Percentiles rank a stretch among this genome's conserved stretches.
These are phyloP conservation scores for Isoperla grammatica DNA, from an alignment of 2,888 invertebrate genomes.

Conservation along the genomic window DNA sequence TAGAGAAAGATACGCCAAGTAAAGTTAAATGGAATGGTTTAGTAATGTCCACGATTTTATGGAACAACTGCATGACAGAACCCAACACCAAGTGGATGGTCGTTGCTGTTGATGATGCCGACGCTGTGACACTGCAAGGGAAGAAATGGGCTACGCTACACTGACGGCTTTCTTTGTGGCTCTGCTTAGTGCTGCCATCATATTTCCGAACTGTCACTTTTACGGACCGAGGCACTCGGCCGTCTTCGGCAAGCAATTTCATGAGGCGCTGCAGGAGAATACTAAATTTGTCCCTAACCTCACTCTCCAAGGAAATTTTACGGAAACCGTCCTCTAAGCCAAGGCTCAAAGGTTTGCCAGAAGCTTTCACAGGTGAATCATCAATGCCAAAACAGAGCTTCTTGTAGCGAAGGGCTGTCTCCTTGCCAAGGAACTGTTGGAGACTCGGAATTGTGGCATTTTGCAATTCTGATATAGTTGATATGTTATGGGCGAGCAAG, in stretches of 20 bases:
- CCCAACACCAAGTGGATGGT: too few relatives aligned
- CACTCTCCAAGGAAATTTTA: constrained; percentile 63
- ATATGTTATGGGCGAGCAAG: constrained; percentile 59
- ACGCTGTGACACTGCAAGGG: constrained; percentile 40
- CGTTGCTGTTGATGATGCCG: constrained; percentile 41
- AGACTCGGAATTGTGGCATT: constrained; percentile 32
- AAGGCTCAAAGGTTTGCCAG: constrained; percentile 72
- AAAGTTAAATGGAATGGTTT: constrained; percentile 75
- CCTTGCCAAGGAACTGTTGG: constrained; percentile 48
- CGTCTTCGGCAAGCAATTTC: constrained; percentile 68
- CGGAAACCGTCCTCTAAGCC: constrained; percentile 75
- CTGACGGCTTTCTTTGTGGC: constrained; percentile 69
- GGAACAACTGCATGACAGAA: constrained; percentile 31
- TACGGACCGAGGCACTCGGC: constrained; percentile 68
- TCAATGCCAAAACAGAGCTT: constrained; percentile 64
- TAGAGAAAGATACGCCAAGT: constrained; percentile 74
- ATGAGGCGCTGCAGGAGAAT: constrained; percentile 63
- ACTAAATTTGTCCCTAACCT: constrained; percentile 66
- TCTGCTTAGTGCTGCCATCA: constrained; percentile 59
- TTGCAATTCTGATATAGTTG: constrained; percentile 58
- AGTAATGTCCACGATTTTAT: constrained; percentile 33
- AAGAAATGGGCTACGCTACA: constrained; percentile 67
- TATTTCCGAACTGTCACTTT: constrained; percentile 69
- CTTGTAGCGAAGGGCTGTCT: constrained; percentile 20
- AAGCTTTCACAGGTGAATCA: constrained; percentile 61